Evolutionary conservation across 2,888 invertebrate genomes (phyloP).

Genomic region (Macaria liturata): DNA sequence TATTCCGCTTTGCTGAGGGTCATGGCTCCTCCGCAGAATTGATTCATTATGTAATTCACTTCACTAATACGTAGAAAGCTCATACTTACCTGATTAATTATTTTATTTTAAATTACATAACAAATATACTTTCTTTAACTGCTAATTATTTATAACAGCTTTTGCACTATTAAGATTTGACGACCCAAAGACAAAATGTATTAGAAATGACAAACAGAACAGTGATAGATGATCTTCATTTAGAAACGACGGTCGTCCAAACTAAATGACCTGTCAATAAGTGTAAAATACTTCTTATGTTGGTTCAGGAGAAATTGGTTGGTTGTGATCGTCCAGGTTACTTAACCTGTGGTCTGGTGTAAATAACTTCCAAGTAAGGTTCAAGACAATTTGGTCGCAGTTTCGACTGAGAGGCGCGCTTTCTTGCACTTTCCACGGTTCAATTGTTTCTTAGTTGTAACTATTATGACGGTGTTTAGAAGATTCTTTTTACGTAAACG

Average conservation of each 20-base stretch:
- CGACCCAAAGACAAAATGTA: no score
- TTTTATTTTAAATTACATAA: no score
- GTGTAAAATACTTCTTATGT: constrained; percentile 17
- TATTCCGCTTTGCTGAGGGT: no score
- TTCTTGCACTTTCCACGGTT: constrained; percentile 75
- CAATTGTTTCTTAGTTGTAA: constrained; percentile 61
- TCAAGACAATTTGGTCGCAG: constrained; percentile 11
- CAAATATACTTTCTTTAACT: no score
- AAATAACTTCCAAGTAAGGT: constrained; percentile 18
- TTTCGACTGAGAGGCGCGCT: constrained; percentile 57
- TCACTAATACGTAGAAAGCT: no score
- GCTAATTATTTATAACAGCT: no score
- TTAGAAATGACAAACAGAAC: constrained; percentile 1
- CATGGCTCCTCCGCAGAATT: no score
- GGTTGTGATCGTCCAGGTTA: constrained; percentile 8
- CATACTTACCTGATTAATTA: no score
- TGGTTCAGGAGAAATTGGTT: no score
- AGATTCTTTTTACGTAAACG: constrained; percentile 4
- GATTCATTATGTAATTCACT: no score
- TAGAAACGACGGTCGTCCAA: constrained; percentile 14
- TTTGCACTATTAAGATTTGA: no score
- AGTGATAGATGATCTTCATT: constrained; percentile 13
- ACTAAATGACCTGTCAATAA: constrained; percentile 23
- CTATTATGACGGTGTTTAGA: constrained; percentile 9
- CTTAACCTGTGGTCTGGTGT: constrained; percentile 24